Evolutionary conservation across 2,797 vertebrate genomes (phyloP).

Genomic region (Melanotaenia boesemani): DNA sequence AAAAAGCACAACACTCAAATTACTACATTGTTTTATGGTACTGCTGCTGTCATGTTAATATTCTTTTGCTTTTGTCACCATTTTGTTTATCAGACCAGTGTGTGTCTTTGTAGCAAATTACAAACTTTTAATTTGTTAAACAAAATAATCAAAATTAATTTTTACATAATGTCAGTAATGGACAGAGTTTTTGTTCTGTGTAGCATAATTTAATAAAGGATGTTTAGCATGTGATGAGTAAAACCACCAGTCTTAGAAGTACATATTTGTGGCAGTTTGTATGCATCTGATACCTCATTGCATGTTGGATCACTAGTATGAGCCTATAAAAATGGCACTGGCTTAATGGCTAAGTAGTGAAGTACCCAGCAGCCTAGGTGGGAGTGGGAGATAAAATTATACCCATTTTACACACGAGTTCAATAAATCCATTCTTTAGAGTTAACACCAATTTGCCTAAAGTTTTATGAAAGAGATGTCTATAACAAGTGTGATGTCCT

Average conservation of each 20-base stretch:
- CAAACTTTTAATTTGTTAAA: background rate
- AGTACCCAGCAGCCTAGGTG: constrained; percentile 23
- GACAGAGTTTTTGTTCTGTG: too few relatives aligned
- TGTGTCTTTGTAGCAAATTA: background rate
- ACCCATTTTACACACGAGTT: constrained; percentile 22
- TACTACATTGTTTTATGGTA: background rate
- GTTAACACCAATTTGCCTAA: constrained; percentile 20
- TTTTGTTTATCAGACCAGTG: too few relatives aligned
- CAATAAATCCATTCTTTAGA: constrained; percentile 28
- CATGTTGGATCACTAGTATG: background rate
- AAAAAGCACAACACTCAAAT: constrained; percentile 3
- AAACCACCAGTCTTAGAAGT: background rate
- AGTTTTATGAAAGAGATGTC: constrained; percentile 12
- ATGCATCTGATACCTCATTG: background rate
- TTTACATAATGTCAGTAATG: too few relatives aligned
- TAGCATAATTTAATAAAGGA: background rate
- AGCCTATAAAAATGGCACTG: constrained; percentile 17
- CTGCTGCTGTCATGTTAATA: background rate
- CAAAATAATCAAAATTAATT: background rate
- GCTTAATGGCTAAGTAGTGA: constrained; percentile 9
- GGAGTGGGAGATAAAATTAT: constrained; percentile 31
- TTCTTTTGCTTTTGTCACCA: background rate
- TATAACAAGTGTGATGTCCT: background rate
- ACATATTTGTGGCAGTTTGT: background rate
- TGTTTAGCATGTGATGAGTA: background rate